phyloP scores from a whole-genome alignment of 2,797 vertebrate genomes.

The Pangasius djambal region DNA sequence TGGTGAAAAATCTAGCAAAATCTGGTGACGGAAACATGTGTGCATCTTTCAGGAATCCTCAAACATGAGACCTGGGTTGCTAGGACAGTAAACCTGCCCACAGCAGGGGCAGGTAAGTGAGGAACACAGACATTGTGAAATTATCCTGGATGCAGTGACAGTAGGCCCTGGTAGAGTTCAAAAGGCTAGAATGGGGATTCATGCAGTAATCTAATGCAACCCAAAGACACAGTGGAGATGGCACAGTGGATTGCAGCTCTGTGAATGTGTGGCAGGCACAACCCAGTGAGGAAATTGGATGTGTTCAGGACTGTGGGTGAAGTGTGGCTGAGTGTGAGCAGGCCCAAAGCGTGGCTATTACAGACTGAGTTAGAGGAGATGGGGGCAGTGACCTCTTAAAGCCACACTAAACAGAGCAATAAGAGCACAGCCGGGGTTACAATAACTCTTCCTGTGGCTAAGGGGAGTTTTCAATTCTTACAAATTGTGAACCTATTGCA shows the following conservation, averaged over 20 bases:
- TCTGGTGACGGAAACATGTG: conserved; percentile 20
- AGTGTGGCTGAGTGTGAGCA: conserved; percentile 48
- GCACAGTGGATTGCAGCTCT: conserved; percentile 42
- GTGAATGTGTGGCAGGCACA: conserved; percentile 42
- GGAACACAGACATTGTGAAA: conserved; percentile 14
- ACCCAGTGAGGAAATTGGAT: conserved; percentile 57
- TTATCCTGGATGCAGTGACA: conserved; percentile 27
- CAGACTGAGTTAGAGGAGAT: conserved; percentile 51
- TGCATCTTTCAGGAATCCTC: conserved; percentile 33
- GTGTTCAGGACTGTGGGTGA: conserved; percentile 42
- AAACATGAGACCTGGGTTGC: conserved; percentile 28
- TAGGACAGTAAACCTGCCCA: conserved; percentile 1
- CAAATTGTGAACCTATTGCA: conserved; percentile 8
- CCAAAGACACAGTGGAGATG: conserved; percentile 45
- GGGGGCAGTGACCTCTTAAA: conserved; percentile 59
- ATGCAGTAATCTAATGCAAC: conserved; percentile 42
- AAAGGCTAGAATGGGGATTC: conserved; percentile 43
- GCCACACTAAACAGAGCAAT: conserved; percentile 62
- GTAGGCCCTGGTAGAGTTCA: conserved; percentile 31
- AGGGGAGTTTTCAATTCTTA: conserved; percentile 23
- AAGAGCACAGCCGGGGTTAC: conserved; percentile 57
- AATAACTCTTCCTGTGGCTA: conserved; percentile 52
- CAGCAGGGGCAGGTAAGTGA: conserved; percentile 6
- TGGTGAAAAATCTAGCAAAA: conserved; percentile 27
- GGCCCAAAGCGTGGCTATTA: conserved; percentile 58